phyloP scores from a whole-genome alignment of 1,140 invertebrate species.

The Platorchestia sp. region DNA sequence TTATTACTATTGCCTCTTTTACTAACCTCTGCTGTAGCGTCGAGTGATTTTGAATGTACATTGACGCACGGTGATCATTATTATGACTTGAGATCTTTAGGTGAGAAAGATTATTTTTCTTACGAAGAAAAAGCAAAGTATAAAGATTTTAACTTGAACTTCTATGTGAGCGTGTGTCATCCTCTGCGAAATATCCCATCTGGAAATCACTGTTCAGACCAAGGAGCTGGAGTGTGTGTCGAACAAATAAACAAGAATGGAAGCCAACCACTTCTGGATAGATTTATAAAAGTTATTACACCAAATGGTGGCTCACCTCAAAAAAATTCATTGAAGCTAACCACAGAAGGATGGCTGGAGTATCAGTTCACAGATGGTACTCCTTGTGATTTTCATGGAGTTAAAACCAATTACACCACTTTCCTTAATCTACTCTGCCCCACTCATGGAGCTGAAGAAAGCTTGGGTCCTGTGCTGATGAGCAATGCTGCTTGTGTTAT shows the following conservation, averaged over 20 bases:
- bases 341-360: constrained; percentile 46
- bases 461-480: constrained; percentile 44
- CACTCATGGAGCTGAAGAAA: not conserved
- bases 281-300: constrained; percentile 10
- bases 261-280: not conserved
- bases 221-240: constrained; percentile 52
- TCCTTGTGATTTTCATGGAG: constrained; percentile 4
- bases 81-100: constrained; percentile 48
- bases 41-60: constrained; percentile 26
- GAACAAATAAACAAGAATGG: not conserved
- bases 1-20: not conserved
- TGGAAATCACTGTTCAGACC: not conserved
- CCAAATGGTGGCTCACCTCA: not conserved
- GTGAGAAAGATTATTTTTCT: constrained; percentile 40
- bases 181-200: constrained; percentile 13
- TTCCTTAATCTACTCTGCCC: constrained; percentile 41
- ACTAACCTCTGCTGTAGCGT: not conserved
- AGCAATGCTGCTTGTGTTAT: constrained; percentile 30
- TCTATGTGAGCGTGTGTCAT: constrained; percentile 56
- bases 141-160: constrained; percentile 38
- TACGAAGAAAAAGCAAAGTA: constrained; percentile 21
- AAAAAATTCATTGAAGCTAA: not conserved
- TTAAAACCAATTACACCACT: constrained; percentile 35
- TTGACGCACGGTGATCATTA: constrained; percentile 31
- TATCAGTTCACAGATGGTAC: constrained; percentile 53